A percentile compares a stretch with the other conserved stretches of the same genome.
These are phyloP conservation scores for Dipodomys spectabilis DNA, from an alignment of 2,113 vertebrate species.

Conservation along the genomic window DNA sequence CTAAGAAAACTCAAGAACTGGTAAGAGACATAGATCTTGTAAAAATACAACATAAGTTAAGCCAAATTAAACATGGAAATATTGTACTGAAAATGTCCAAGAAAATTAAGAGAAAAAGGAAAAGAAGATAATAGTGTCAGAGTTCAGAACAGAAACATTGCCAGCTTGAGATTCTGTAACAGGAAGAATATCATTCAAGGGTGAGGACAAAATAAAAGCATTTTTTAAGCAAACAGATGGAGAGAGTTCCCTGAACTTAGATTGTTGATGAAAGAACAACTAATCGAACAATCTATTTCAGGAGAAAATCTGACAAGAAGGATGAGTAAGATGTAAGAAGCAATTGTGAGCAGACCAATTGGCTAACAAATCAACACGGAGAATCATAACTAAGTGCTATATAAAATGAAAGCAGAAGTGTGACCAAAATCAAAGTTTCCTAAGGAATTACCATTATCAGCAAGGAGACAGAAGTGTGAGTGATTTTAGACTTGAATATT, in stretches of 20 bases:
- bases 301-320: not conserved
- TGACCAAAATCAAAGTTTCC: not conserved
- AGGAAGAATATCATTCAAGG: not conserved
- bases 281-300: not conserved
- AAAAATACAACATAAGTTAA: not conserved
- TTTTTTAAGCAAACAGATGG: not conserved
- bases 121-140: not conserved
- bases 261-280: not conserved
- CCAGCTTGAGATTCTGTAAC: slow-evolving; percentile 4
- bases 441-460: not conserved
- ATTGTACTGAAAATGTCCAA: not conserved
- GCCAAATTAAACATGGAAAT: not conserved
- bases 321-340: not conserved
- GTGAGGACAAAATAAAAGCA: not conserved
- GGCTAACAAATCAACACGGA: not conserved
- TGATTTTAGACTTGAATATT: not conserved
- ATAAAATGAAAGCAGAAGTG: not conserved
- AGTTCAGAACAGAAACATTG: not conserved
- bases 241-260: not conserved
- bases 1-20: slow-evolving; percentile 9
- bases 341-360: not conserved
- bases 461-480: not conserved
- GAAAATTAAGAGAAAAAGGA: slow-evolving; percentile 34
- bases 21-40: not conserved
- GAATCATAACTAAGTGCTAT: not conserved